Conservation (phyloP, 2,113 vertebrate genomes). For the Benitochromis conjunctus region DNA sequence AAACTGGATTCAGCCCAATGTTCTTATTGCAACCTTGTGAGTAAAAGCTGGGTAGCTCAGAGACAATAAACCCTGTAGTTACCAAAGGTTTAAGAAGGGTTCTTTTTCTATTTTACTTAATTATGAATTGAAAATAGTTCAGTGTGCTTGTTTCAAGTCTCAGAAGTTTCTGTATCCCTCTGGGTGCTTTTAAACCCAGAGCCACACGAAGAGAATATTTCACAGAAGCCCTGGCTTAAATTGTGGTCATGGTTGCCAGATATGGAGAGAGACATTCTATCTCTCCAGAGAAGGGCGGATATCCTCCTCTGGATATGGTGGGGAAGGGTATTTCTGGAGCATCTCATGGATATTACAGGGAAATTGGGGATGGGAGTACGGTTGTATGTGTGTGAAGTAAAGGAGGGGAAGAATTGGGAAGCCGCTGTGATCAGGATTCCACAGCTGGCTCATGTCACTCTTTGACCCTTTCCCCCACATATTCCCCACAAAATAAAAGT, state of each 20-base stretch:
- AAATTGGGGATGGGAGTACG: slow-evolving; percentile 43
- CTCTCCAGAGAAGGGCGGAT: slow-evolving; percentile 50
- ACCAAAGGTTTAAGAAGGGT: slow-evolving; percentile 1
- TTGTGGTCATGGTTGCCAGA: slow-evolving; percentile 68
- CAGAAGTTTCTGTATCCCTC: slow-evolving; percentile 31
- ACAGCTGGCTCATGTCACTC: slow-evolving; percentile 75
- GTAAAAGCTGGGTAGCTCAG: slow-evolving; percentile 38
- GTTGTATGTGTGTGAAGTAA: slow-evolving; percentile 26
- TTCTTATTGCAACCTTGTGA: slow-evolving; percentile 27
- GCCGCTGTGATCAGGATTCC: slow-evolving; percentile 58
- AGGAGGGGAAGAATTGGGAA: slow-evolving; percentile 36
- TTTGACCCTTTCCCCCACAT: slow-evolving; percentile 46
- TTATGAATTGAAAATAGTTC: slow-evolving; percentile 38
- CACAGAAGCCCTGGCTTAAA: slow-evolving; percentile 56
- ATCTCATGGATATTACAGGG: slow-evolving; percentile 67
- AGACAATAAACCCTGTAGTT: slow-evolving; percentile 13
- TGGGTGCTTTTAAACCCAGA: slow-evolving; percentile 25
- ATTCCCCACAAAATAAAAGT: slow-evolving; percentile 62
- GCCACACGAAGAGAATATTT: slow-evolving; percentile 54
- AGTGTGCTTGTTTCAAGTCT: slow-evolving; percentile 6
- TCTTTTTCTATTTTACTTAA: slow-evolving; percentile 29
- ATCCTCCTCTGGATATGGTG: slow-evolving; percentile 32
- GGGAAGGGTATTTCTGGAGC: slow-evolving; percentile 57
- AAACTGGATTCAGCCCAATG: slow-evolving; percentile 12
- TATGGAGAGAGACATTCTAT: slow-evolving; percentile 71